Base-by-base conservation (phyloP, 2,113 vertebrate genomes). In the human (Homo sapiens) region DNA sequence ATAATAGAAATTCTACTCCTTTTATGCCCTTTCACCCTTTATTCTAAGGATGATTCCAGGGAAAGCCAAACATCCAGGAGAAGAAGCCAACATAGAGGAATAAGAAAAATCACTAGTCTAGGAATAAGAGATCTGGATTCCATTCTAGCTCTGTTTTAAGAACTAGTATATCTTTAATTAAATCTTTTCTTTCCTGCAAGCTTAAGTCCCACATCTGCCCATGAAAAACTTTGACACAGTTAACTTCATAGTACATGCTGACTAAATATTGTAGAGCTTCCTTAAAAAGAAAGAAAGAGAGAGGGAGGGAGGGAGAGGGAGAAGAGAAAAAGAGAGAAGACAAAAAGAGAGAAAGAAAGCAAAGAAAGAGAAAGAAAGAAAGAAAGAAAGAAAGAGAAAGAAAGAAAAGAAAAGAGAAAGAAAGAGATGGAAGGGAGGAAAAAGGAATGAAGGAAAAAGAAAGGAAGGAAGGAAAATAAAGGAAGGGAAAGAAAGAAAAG, bases 371-470 rank as follows among this genome's bases (percentile, higher is more conserved):
- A 57, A 8, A 57, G 55, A 43, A 23, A 22, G 8, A 6, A 25
- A 59, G 8, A 25, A 3, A 59, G 25, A 40, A 40, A 25, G 57
- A 25, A 2, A 59, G 1, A 59, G 3, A 25, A 40, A 40, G 40
- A 40, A 8, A 57, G 55, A 43, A 23, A 22, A 23, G 20, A 25
- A 59, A 23, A 25, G 9, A 59, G 25, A 38, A 3, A 25, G 57
- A 25, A 2, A 59, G 3, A 59, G 3, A 25, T 1, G 20, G 57
- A 25, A 0, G 23, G 23, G 5, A 1, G 9, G 57, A 18, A 55
- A 6, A 1, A 55, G 16, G 52, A 6, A 52, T 6, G 52, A 55
- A 17, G 13, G 11, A 50, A 14, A 16, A 17, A 52, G 50, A 16
- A 17, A 52, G 50, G 9, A 25, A 59, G 23, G 57, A 9, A 59